Evolutionary conservation across 2,797 vertebrate genomes (phyloP), one percentile per base, ranked within the genome.

Genomic region (Oceanodroma leucorhoa): DNA sequence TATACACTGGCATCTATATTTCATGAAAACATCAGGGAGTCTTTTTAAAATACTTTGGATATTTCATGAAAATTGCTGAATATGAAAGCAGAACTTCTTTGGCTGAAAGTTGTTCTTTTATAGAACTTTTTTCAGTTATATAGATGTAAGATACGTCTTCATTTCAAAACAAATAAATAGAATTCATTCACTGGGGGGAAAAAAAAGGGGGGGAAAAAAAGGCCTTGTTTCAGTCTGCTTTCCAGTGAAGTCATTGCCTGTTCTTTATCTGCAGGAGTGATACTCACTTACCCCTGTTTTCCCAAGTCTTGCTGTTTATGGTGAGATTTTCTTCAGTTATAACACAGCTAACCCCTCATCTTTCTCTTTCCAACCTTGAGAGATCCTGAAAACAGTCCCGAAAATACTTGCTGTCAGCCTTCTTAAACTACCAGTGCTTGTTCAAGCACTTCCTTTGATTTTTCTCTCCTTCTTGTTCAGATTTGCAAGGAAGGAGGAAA

Each of bases 1-100:
- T 70, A 73, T 79, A 76, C 8, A 38, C 5, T 70, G 62, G 29
- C 62, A 92, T 93, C 48, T 90, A 50, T 90, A 82, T 89, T 95
- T 95, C 78, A 89, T 80, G 24, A 67, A 94, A 94, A 87, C 61
- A 53, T 64, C 71, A 69, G 57, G 75, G 78, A 89, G 57, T 32
- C 60, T 54, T 79, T 87, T 89, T 32, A 58, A 87, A 89, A 69
- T 67, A 36, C 57, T 80, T 92, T 2, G 36, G 48, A 73, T 91
- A 83, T 71, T 89, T 90, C 67, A 75, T 20, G 29, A 71, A 93
- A 91, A 95, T 78, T 81, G 81, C 32, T 73, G 60, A 78, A 76
- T 64, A 64, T 81, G 45, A 89, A 5, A 85, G 27, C 45, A 89
- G 48, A 76, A 92, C 8, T 75, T 88, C 41, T 71, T 73, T 66